Conservation (phyloP, 2,888 invertebrate genomes). For the Polietes domitor region DNA sequence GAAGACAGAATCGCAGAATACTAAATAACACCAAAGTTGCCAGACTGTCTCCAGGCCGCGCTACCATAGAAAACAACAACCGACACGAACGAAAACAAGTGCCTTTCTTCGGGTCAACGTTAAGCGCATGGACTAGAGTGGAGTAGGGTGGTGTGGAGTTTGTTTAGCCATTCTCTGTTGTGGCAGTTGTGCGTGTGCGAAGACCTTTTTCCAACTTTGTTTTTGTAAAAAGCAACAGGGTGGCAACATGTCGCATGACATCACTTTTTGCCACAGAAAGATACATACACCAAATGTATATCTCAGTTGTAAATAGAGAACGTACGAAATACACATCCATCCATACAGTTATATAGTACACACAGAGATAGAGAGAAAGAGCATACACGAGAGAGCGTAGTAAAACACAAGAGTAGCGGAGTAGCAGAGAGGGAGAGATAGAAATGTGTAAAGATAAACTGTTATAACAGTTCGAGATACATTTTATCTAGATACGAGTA, state of each 20-base stretch:
- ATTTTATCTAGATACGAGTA: conserved; percentile 27
- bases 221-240: conserved; percentile 55
- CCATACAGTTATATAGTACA: not conserved
- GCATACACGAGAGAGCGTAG: not conserved
- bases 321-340: not conserved
- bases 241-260: conserved; percentile 72
- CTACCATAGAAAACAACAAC: not conserved
- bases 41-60: conserved; percentile 41
- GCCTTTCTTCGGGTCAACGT: not conserved
- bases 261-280: conserved; percentile 73
- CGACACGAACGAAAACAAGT: not conserved
- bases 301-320: conserved; percentile 44
- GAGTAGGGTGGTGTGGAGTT: not conserved
- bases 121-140: too few relatives aligned
- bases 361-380: conserved; percentile 3
- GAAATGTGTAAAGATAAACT: conserved; percentile 41
- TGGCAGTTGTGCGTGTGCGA: conserved; percentile 9
- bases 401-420: too few relatives aligned
- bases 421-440: not conserved
- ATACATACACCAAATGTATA: conserved; percentile 52
- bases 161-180: not conserved
- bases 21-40: conserved; percentile 43
- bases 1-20: not conserved
- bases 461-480: conserved; percentile 37
- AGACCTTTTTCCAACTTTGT: conserved; percentile 38